Conservation (phyloP, 2,888 invertebrate species). For the Exocentrus adspersus region DNA sequence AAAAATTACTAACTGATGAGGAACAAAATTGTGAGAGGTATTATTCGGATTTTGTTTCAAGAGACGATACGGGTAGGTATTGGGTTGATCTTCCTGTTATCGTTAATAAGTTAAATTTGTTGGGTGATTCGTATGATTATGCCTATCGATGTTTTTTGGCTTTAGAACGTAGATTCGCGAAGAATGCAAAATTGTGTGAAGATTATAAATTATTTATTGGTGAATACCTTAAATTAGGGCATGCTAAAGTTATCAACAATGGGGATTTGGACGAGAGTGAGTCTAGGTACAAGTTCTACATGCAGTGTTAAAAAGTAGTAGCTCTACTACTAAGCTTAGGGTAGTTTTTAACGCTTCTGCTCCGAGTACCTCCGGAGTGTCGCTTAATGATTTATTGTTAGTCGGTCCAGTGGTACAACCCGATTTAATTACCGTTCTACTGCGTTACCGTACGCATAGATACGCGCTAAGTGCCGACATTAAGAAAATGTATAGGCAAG, state of each 20-base stretch:
- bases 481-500: conserved; percentile 24
- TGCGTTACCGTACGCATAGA: neutral
- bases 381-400: conserved; percentile 1
- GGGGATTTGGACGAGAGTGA: neutral
- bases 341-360: conserved; percentile 17
- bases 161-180: neutral
- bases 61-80: conserved; percentile 4
- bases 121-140: neutral
- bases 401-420: neutral
- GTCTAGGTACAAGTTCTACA: neutral
- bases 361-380: neutral
- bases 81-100: neutral
- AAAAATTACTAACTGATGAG: too few relatives aligned
- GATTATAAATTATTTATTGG: conserved; percentile 5
- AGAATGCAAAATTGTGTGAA: neutral
- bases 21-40: too few relatives aligned
- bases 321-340: neutral
- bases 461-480: conserved; percentile 14
- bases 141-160: neutral
- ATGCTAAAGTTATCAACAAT: conserved; percentile 4
- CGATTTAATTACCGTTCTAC: neutral
- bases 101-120: neutral
- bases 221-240: conserved; percentile 3
- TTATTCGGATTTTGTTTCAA: too few relatives aligned
- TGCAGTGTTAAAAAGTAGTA: neutral